Evolutionary conservation across 2,113 vertebrate genomes (phyloP), one percentile per base, ranked within the genome.

Genomic region (Leuciscus idus): DNA sequence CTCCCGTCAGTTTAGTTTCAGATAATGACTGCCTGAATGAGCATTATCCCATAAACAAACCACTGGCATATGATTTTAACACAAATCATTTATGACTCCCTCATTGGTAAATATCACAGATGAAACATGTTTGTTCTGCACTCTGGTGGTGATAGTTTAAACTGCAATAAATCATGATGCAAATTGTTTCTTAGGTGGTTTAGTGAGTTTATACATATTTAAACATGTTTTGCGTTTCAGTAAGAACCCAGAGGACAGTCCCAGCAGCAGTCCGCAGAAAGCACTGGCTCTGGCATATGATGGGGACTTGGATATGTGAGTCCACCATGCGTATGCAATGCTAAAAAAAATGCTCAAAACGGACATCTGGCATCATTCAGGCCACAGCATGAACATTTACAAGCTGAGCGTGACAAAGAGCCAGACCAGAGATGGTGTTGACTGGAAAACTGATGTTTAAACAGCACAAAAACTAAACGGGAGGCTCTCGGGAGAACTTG

Each of bases 231-330:
- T 28, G 80, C 68, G 4, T 83, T 61, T 36, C 94, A 99, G 98
- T 91, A 98, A 97, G 92, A 96, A 95, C 79, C 93, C 95, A n/a
- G 96, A 96, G 94, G 93, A 93, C 85, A 95, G 95, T 86, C 96
- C 96, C 91, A 95, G 94, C 90, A 91, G 95, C 84, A 96, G 96
- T 0, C 96, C 96, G 9, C 98, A 98, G 93, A 98, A 99, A 92
- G 96, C 97, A 89, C 92, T 99, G 87, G 96, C 98, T 88, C 94
- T 99, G 93, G 97, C 97, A 82, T 99, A 99, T 0, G 97, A 99
- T 6, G 96, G 97, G 87, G 97, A 99, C 87, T 89, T 96, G 91
- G 98, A 99, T 87, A 99, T 99, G 98, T 99, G 94, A 97, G 89
- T 86, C 75, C 33, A 68, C 61, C 19, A 8, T n/a, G 72, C 17